Evolutionary conservation across 1,140 invertebrate genomes (phyloP).

Genomic region (Mylabris phalerata): DNA sequence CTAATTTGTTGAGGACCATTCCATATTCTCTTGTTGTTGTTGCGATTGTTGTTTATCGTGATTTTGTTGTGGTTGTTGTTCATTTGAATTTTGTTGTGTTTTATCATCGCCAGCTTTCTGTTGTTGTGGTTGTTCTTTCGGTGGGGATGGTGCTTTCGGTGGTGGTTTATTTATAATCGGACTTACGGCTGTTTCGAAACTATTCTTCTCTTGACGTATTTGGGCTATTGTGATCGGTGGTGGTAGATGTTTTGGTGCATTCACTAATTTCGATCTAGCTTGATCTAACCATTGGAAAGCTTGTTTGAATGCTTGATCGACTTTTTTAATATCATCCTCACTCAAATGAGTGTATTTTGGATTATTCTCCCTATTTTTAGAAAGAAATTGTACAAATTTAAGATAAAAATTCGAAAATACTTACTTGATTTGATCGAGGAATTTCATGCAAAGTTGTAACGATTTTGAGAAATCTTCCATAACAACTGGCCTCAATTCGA

Average conservation of each 20-base stretch:
- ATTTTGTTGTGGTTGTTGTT: constrained; percentile 14
- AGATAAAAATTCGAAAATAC: constrained; percentile 17
- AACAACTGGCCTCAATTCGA: constrained; percentile 63
- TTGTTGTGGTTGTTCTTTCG: constrained; percentile 42
- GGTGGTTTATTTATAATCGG: constrained; percentile 81
- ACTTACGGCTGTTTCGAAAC: constrained; percentile 60
- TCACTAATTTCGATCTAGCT: constrained; percentile 54
- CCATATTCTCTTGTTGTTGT: constrained; percentile 33
- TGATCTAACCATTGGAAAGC: constrained; percentile 67
- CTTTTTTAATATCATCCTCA: constrained; percentile 71
- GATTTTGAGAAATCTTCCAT: constrained; percentile 69
- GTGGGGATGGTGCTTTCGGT: constrained; percentile 58
- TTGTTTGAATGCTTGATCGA: constrained; percentile 50
- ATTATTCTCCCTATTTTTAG: constrained; percentile 20
- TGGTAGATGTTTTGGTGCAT: constrained; percentile 54
- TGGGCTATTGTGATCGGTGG: constrained; percentile 70
- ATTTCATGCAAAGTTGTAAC: constrained; percentile 69
- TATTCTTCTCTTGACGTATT: constrained; percentile 64
- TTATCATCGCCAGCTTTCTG: constrained; percentile 25
- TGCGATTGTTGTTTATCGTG: constrained; percentile 13
- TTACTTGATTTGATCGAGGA: constrained; percentile 58
- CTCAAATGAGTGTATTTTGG: constrained; percentile 77
- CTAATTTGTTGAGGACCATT: constrained; percentile 29
- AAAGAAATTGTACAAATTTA: neutral
- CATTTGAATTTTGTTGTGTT: constrained; percentile 21